Conservation (phyloP, 2,888 invertebrate species). For the Pheosia tremula region DNA sequence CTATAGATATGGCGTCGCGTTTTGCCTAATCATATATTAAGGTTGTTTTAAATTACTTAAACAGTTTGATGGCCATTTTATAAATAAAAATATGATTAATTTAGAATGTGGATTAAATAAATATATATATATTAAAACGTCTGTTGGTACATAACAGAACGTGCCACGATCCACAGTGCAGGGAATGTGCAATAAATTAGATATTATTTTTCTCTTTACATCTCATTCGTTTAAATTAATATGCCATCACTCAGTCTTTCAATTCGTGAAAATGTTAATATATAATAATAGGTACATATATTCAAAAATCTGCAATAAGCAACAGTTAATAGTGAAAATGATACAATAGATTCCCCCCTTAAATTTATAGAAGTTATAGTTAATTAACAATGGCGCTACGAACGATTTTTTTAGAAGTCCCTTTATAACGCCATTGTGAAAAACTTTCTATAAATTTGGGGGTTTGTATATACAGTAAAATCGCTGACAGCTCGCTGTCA, state of each 20-base stretch:
- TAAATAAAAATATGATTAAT: slow-evolving; percentile 7
- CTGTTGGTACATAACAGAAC: slow-evolving; percentile 34
- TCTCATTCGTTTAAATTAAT: slow-evolving; percentile 53
- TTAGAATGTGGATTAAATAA: no score
- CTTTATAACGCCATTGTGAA: no score
- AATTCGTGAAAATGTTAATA: slow-evolving; percentile 65
- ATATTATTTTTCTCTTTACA: slow-evolving; percentile 33
- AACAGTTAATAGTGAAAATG: slow-evolving; percentile 55
- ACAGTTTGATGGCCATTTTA: neutral
- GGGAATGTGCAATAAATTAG: slow-evolving; percentile 58
- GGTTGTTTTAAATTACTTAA: neutral
- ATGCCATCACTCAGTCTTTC: slow-evolving; percentile 78
- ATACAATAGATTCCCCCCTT: slow-evolving; percentile 46
- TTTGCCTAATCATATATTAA: neutral
- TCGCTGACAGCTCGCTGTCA: slow-evolving; percentile 33
- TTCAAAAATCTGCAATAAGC: slow-evolving; percentile 60
- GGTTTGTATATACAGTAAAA: slow-evolving; percentile 49
- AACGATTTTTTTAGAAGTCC: no score
- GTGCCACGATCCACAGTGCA: slow-evolving; percentile 30
- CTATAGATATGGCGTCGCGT: no score
- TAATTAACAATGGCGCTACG: no score
- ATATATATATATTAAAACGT: no score
- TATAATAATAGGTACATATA: slow-evolving; percentile 47
- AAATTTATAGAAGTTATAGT: no score
- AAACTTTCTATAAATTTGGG: no score